Base-by-base conservation (phyloP, 2,888 invertebrate species). In the Synergus gifuensis region DNA sequence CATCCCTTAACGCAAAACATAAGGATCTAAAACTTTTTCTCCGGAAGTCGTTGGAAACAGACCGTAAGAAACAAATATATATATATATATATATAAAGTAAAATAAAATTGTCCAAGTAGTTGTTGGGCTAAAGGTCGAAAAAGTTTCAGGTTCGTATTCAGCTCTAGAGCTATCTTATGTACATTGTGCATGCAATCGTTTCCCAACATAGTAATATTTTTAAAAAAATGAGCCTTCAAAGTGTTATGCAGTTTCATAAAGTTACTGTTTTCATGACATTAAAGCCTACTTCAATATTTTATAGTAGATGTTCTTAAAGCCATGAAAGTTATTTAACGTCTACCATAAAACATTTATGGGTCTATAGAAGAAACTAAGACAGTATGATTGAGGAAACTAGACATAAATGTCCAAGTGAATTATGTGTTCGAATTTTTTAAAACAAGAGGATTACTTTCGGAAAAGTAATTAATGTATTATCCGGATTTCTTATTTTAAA, bases 101-200 rank as follows among this genome's bases (percentile, higher is more conserved):
- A 28, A 78, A 73, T 64, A 54, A 49, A 58, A 76, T 49, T 40
- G 11, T 22, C 63, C 73, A 62, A n/a, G 22, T 58, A 44, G 49
- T 78, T 62, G 64, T 76, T n/a, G 54, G 84, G 85, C 84, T 86
- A 86, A 86, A 85, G 83, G 85, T 86, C 86, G 76, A 66, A 69
- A 62, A 58, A 3, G 64, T 40, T 78, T 64, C 46, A 58, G 66
- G 42, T 69, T 46, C 73, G 80, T 78, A 77, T 76, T 85, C 66
- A 88, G 88, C 87, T 89, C 88, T 88, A 87, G 89, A 89, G 88
- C 85, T 85, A 85, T 84, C 60, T 60, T 22, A 73, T 73, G 28
- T 16, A 28, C 28, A 28, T 28, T 28, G 28, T 28, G 69, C 69
- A 69, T 49, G 69, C 49, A 49, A 36, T 11, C 12, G n/a, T 49